Evolutionary conservation across 1,140 invertebrate species (phyloP).

Genomic region (Papilio polytes): DNA sequence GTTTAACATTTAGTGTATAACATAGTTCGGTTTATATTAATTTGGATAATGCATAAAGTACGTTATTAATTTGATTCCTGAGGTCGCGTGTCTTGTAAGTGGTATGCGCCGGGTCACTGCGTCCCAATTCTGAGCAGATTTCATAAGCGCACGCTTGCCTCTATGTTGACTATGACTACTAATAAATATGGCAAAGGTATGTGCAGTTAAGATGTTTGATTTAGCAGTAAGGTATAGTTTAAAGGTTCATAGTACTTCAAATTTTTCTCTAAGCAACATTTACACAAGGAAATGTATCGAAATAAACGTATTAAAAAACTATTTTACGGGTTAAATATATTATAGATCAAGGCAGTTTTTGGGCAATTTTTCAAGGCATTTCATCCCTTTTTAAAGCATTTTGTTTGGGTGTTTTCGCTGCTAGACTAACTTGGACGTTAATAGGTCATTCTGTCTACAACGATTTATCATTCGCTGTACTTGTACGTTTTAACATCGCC

Average conservation of each 20-base stretch:
- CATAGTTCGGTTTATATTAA: neutral
- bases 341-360: neutral
- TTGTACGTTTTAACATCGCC: neutral
- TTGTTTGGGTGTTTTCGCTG: neutral
- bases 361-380: neutral
- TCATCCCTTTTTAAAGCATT: neutral
- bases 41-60: constrained; percentile 5
- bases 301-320: neutral
- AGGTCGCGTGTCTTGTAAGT: neutral
- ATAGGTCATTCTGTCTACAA: neutral
- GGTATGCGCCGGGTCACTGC: constrained; percentile 23
- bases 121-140: constrained; percentile 16
- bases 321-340: neutral
- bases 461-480: neutral
- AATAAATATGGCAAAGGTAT: neutral
- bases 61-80: neutral
- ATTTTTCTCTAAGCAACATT: neutral
- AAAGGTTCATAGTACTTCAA: neutral
- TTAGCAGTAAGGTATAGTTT: neutral
- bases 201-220: neutral
- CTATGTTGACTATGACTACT: neutral
- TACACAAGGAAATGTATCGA: neutral
- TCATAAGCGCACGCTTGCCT: neutral
- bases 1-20: neutral
- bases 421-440: neutral